Base-by-base conservation (phyloP, 2,888 invertebrate genomes). In the Myopa testacea region DNA sequence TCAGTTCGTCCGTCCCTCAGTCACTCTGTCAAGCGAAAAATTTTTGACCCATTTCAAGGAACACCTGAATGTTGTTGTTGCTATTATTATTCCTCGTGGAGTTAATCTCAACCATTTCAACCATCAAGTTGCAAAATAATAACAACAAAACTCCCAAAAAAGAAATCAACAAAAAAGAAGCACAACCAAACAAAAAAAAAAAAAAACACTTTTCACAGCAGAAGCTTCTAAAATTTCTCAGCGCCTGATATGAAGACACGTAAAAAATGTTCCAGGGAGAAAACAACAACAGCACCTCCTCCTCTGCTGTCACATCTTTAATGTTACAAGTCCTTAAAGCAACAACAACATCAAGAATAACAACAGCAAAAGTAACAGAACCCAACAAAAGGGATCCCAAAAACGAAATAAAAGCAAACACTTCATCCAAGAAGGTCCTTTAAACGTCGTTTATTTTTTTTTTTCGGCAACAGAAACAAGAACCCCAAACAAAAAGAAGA, bases 201-300 rank as follows among this genome's bases (percentile, higher is more conserved):
- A 0, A 8, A 6, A 26, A 26, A 62, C 14, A 62, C 4, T 10
- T 26, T 62, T 10, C 3, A 4, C 10, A 10, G 8, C 4, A 67
- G 38, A 58, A 76, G 74, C 67, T 77, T 65, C 80, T 78, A 76
- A 75, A 78, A 50, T 70, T 79, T 74, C 79, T 81, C 77, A 70
- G 60, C 81, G 67, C 81, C 81, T 80, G 80, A 78, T 80, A 80
- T 75, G 78, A 79, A 80, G 75, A 79, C 68, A 77, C 58, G 55
- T 76, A 78, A 79, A 78, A 70, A 78, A 78, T 79, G 62, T 45
- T 40, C 63, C 63, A 77, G 60, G 67, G 38, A 75, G 55, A 50
- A 7, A 37, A 37, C 58, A n/a, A 69, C 34, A 74, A 45, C 40
- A 19, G 38, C 14, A 8, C 69, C 40, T 63, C 16, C n/a, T 63